Evolutionary conservation across 2,113 vertebrate species (phyloP), one percentile per base, ranked within the genome.

Genomic region (Bostrychus sinensis): DNA sequence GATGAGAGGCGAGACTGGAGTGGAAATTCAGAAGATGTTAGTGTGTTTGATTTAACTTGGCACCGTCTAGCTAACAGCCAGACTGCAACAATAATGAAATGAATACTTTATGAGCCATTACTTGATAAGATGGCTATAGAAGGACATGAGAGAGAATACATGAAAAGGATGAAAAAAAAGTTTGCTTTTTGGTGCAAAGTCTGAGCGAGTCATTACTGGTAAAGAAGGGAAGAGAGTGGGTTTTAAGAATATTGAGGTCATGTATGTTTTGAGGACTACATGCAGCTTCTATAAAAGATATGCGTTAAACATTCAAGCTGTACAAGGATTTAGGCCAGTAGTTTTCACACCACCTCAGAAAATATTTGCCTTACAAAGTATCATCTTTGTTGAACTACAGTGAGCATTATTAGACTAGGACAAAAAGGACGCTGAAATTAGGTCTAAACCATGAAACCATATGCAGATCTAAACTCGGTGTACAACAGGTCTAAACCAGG

Each of bases 31-130:
- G 53, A 43, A 28, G 42, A 66, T 37, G 51, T 19, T 6, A 19
- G 36, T 9, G 53, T n/a, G 50, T 61, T 65, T 72, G 68, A 70
- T 68, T 70, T 57, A 55, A 73, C 71, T 48, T 57, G 63, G 65
- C 45, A 16, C 14, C 55, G 56, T 67, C 62, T 45, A 37, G 64
- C 80, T 83, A 65, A 75, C 75, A 77, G 76, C 75, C 70, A 34
- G 72, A 63, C 65, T 78, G 70, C 68, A 73, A 72, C 61, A 77
- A 85, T 85, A 86, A 87, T 87, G 75, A 89, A 83, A 84, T 88
- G 51, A 84, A 86, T 88, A 82, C 84, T 90, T 90, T 85, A 89
- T 88, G 79, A 83, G 56, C 82, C 84, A 86, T 91, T 88, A 83
- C 79, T 66, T 60, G 80, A 85, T 77, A 70, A 75, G 72, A 86